phyloP scores from a whole-genome alignment of 2,888 invertebrate genomes.

The Apodemia mormo region DNA sequence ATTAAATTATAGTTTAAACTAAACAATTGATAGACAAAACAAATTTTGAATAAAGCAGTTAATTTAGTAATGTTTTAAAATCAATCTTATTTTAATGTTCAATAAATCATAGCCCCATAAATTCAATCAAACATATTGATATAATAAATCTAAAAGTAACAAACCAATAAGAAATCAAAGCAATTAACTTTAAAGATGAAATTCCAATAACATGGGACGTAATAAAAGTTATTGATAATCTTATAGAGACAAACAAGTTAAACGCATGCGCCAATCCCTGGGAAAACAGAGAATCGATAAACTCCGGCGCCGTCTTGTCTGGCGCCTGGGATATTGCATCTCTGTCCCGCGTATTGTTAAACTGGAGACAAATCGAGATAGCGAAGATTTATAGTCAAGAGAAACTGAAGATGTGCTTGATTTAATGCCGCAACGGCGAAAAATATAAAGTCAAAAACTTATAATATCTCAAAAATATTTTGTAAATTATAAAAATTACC shows the following conservation, averaged over 20 bases:
- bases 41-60: too few species aligned
- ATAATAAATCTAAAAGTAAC: not conserved
- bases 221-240: constrained; percentile 56
- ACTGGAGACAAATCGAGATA: not conserved
- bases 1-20: too few species aligned
- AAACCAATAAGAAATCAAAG: not conserved
- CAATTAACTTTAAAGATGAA: constrained; percentile 5
- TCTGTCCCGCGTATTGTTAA: not conserved
- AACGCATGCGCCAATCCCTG: constrained; percentile 55
- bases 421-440: too few species aligned
- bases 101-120: too few species aligned
- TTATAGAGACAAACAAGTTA: constrained; percentile 54
- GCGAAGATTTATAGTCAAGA: too few species aligned
- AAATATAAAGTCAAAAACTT: too few species aligned
- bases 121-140: not conserved
- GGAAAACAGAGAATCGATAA: constrained; percentile 53
- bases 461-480: too few species aligned
- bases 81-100: too few species aligned
- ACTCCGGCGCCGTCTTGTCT: constrained; percentile 76
- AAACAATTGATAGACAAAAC: too few species aligned
- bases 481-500: too few species aligned
- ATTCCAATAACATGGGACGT: not conserved
- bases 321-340: constrained; percentile 50
- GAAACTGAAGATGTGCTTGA: too few species aligned
- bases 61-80: too few species aligned